These are phyloP conservation scores for Oenanthe melanoleuca DNA, from an alignment of 2,113 vertebrate species.

Conservation along the genomic window DNA sequence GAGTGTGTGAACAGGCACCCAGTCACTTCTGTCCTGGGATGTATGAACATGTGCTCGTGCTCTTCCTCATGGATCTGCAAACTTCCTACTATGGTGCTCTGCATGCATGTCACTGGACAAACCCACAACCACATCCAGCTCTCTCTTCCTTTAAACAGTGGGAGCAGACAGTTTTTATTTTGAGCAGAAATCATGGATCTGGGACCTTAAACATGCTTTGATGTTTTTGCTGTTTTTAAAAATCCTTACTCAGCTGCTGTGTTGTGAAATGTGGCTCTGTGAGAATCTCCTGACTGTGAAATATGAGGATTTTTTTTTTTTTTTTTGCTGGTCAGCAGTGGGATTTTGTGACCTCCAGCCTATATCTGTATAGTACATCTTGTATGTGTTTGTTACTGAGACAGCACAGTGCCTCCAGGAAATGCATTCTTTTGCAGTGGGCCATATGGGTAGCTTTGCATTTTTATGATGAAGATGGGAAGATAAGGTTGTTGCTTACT, in stretches of 20 bases:
- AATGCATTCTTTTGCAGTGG: constrained; percentile 60
- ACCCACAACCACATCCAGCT: neutral
- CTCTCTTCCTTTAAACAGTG: neutral
- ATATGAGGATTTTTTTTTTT: neutral
- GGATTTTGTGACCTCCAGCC: constrained; percentile 44
- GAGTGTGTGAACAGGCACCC: neutral
- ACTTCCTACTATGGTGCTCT: neutral
- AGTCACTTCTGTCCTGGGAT: neutral
- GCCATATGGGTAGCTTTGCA: constrained; percentile 52
- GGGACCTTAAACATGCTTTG: constrained; percentile 3
- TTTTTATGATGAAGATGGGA: constrained; percentile 57
- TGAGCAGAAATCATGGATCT: neutral
- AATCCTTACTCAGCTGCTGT: constrained; percentile 41
- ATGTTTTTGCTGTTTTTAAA: constrained; percentile 25
- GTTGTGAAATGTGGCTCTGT: constrained; percentile 26
- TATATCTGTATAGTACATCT: constrained; percentile 38
- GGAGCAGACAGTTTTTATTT: constrained; percentile 26
- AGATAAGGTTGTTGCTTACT: constrained; percentile 46
- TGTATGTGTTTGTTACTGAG: neutral
- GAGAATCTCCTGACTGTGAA: constrained; percentile 32
- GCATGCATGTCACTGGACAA: neutral
- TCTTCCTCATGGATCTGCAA: neutral
- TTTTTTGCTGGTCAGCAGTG: constrained; percentile 7
- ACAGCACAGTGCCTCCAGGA: constrained; percentile 53
- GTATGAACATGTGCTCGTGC: neutral